phyloP scores from a whole-genome alignment of 1,140 invertebrate species.

The Aphaenogaster rudis region DNA sequence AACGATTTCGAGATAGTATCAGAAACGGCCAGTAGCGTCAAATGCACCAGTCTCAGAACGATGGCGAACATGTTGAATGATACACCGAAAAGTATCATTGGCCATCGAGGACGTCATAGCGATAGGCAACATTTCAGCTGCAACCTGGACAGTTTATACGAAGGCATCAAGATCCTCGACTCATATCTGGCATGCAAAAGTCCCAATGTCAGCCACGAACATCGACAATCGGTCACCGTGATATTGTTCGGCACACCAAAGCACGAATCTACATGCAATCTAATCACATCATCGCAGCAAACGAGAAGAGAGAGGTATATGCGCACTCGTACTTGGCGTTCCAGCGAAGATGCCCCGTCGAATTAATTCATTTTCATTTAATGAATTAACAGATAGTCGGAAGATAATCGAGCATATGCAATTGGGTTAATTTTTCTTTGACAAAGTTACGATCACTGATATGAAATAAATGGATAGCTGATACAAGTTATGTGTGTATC shows the following conservation, averaged over 20 bases:
- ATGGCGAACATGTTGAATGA: conserved; percentile 58
- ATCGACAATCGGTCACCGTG: conserved; percentile 67
- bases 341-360: conserved; percentile 73
- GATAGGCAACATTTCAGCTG: conserved; percentile 67
- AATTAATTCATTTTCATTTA: conserved; percentile 53
- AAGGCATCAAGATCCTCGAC: conserved; percentile 81
- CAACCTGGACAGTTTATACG: conserved; percentile 80
- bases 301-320: conserved; percentile 31
- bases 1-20: conserved; percentile 76
- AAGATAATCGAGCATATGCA: neutral
- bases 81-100: conserved; percentile 33
- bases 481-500: no score
- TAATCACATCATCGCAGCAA: conserved; percentile 23
- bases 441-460: neutral
- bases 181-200: conserved; percentile 73
- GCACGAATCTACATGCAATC: conserved; percentile 56
- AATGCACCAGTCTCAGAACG: conserved; percentile 54
- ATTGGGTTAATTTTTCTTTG: neutral
- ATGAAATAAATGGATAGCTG: no score
- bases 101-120: neutral
- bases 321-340: conserved; percentile 70
- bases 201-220: neutral
- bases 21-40: conserved; percentile 75
- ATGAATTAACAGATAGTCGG: neutral
- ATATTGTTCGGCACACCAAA: conserved; percentile 79